phyloP scores from a whole-genome alignment of 2,888 invertebrate genomes.

The Phortica magna region DNA sequence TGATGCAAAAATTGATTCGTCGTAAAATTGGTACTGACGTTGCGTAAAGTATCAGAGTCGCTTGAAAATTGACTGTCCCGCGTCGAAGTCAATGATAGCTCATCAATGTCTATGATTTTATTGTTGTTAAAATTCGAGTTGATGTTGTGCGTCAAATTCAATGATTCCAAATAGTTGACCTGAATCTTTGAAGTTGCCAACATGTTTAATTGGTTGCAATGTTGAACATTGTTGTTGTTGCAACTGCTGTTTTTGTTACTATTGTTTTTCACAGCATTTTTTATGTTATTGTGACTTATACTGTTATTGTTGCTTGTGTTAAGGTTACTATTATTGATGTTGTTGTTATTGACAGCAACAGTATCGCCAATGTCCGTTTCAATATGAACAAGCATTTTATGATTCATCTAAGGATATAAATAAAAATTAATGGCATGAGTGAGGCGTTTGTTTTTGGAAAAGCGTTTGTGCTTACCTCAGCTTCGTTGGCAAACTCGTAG shows the following conservation, averaged over 20 bases:
- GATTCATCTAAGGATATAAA: slow-evolving; percentile 52
- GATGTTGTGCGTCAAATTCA: not conserved
- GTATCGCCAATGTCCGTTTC: slow-evolving; percentile 71
- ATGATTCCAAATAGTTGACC: not conserved
- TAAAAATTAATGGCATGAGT: not conserved
- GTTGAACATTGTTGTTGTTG: slow-evolving; percentile 31
- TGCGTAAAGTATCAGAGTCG: slow-evolving; percentile 59
- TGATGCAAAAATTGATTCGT: slow-evolving; percentile 41
- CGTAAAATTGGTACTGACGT: slow-evolving; percentile 38
- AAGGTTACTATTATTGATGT: slow-evolving; percentile 3
- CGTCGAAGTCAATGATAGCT: slow-evolving; percentile 52
- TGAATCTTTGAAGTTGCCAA: not conserved
- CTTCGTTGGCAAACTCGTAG: slow-evolving; percentile 71
- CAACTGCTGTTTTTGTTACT: slow-evolving; percentile 26
- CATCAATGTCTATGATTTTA: slow-evolving; percentile 51
- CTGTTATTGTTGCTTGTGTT: not conserved
- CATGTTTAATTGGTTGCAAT: not conserved
- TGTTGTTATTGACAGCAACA: slow-evolving; percentile 43
- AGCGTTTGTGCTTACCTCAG: slow-evolving; percentile 63
- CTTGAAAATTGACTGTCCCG: slow-evolving; percentile 50
- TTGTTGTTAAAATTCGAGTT: slow-evolving; percentile 34
- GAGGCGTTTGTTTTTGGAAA: not conserved
- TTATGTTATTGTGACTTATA: slow-evolving; percentile 23
- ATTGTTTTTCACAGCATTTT: slow-evolving; percentile 33
- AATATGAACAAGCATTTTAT: slow-evolving; percentile 62